Base-by-base conservation (phyloP, 2,797 vertebrate species). In the Sebastes miniatus region DNA sequence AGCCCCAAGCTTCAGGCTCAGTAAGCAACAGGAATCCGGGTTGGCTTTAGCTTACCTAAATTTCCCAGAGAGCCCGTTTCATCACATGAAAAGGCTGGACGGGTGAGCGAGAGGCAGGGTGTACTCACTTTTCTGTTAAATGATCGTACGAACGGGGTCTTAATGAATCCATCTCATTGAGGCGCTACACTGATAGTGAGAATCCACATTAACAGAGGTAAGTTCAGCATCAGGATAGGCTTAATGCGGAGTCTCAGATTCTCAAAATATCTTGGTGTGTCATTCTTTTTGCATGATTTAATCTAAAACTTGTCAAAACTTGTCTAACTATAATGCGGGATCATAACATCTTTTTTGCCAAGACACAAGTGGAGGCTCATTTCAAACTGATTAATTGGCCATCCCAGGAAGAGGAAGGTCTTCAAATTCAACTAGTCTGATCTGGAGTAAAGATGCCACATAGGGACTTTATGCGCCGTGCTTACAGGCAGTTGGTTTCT, bases 11-110 rank as follows among this genome's bases (percentile, higher is more conserved):
- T 86, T 90, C 70, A 80, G 72, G 80, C 75, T 88, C 85, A 84
- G 59, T 86, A 88, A 82, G 32, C 86, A 87, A 58, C 79, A 89
- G 88, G 90, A 91, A 91, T 92, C 81, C 8, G 0, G 61, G 57
- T 92, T 88, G 80, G 52, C 10, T 86, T 88, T 84, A 66, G 69
- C 78, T 77, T 68, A 52, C 58, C 34, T 9, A 32, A 64, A 69
- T 73, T 69, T 67, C 13, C 54, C 56, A 4, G 50, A 29, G 54
- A 74, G 57, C 52, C 24, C 8, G 36, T 22, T 63, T 78, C 73
- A 70, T 77, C 58, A 14, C 31, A 79, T 52, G 77, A 71, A 67
- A 64, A 64, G 43, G 56, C 62, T 77, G 74, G 74, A 79, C 3
- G 18, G 67, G 20, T n/a, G 22, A 76, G 57, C 11, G 68, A 76